phyloP scores from a whole-genome alignment of 1,140 invertebrate genomes.

The Neelides sp. region DNA sequence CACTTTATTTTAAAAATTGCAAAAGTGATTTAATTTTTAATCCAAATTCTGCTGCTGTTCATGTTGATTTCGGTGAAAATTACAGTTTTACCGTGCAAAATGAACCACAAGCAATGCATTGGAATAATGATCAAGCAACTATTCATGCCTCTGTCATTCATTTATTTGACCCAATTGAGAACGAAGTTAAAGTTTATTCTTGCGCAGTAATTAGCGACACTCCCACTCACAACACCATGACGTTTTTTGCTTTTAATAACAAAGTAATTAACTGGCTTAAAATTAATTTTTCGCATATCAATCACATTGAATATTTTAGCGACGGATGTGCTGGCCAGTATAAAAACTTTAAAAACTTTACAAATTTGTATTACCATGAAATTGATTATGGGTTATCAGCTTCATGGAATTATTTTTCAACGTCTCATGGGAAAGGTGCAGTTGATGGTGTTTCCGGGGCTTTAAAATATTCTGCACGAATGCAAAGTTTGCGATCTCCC shows the following conservation, averaged over 20 bases:
- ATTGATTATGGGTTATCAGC: conserved; percentile 28
- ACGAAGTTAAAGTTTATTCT: too few species aligned
- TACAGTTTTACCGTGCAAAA: conserved; percentile 24
- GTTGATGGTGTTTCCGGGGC: conserved; percentile 32
- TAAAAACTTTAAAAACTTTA: conserved; percentile 19
- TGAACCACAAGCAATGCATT: conserved; percentile 25
- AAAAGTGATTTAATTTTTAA: too few species aligned
- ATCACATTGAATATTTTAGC: conserved; percentile 2
- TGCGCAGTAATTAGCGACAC: conserved; percentile 13
- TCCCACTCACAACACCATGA: conserved; percentile 3
- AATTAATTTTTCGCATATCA: background rate
- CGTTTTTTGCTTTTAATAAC: conserved; percentile 6
- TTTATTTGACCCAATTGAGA: too few species aligned
- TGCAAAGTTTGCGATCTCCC: background rate
- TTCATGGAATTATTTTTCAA: conserved; percentile 33
- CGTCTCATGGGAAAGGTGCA: conserved; percentile 32
- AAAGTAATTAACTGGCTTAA: conserved; percentile 1
- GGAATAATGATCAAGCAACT: conserved; percentile 27
- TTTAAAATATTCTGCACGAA: conserved; percentile 11
- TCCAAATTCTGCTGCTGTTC: conserved; percentile 14
- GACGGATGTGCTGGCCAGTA: conserved; percentile 19
- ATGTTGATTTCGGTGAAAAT: conserved; percentile 31
- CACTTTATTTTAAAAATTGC: too few species aligned
- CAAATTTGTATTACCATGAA: conserved; percentile 9
- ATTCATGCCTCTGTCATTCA: conserved; percentile 28